Base-by-base conservation (phyloP, 92 coral and sea anemone species). In the Siderastrea radians region DNA sequence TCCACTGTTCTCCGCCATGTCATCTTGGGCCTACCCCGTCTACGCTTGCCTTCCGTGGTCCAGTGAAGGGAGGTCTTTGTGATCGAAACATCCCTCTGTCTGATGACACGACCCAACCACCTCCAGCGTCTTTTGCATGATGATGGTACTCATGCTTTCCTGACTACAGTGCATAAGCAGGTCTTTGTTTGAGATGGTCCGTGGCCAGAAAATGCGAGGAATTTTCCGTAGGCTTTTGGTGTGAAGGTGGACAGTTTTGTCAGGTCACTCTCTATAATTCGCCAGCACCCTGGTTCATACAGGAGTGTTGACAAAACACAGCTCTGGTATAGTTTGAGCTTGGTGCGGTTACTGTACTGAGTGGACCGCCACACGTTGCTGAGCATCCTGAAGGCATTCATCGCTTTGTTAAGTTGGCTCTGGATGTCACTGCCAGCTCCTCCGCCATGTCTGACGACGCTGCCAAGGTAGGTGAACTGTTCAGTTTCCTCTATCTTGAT, bases 341-440 rank as follows among this genome's bases (percentile, higher is more conserved):
- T 76, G 80, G 80, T 76, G 64, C 26, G 8, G 47, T 26, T 76
- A 11, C 80, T 75, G 60, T 75, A 75, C 80, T 75, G 80, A 8
- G 86, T 13, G 47, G 74, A 62, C 53, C 8, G 63, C 85, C 85
- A 80, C 85, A 80, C 84, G 50, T 61, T 79, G 78, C 57, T 79
- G 69, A 64, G 69, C n/a, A 64, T 64, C 69, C 14, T 64, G 69
- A 64, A 64, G 69, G 69, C n/a, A 14, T 64, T 64, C 44, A 5
- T 52, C 6, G 9, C 9, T 52, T 52, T 68, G 48, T 26, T 64
- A 14, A 64, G 69, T 64, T 45, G 72, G 43, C 49, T 68, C 72
- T 68, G 72, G 72, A 68, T 68, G 53, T 68, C 72, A n/a, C 0
- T 68, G 72, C 14, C 10, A n/a, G 46, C 72, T 68, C 72, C 12